Base-by-base conservation (phyloP, 2,113 vertebrate species). In the Mormyrus iriodes region DNA sequence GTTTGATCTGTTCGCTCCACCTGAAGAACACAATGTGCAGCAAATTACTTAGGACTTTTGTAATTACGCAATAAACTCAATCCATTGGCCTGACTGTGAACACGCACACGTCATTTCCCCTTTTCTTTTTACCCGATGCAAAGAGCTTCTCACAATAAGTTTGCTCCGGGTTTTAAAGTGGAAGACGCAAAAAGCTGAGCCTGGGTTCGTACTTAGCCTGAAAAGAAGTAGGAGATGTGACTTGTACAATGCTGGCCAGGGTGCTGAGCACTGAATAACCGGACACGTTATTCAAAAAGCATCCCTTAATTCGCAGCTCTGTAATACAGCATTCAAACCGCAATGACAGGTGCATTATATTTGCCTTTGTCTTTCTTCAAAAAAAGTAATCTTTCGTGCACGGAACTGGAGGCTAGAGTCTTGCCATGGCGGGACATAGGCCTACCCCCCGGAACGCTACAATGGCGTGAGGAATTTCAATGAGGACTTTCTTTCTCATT, bases 391-490 rank as follows among this genome's bases (percentile, higher is more conserved):
- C 82, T 46, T 48, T 84, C 17, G 82, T 48, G 82, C 82, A 44
- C 8, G 39, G 51, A 19, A 51, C 85, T 86, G 48, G 48, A 53
- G 49, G 85, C 44, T 31, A 35, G 35, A 42, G 48, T 55, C 85
- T 35, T 35, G 49, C 84, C 49, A 86, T 52, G 21, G 49, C n/a
- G 46, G 44, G 49, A 52, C 48, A 35, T 52, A 51, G 84, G 84
- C 17, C 46, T 86, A 49, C 46, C 84, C 82, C 82, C 82, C 44
- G 82, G 82, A 48, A 84, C 44, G 82, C 44, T 19, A 84, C 82
- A 84, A 84, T 84, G 82, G 82, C 39, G 44, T 46, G 82, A 84
- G 82, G 82, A 84, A 84, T 84, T 84, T 84, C 82, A 84, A 84
- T 84, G 82, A 84, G 82, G 82, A 84, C 21, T 46, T 84, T 46